phyloP scores from a whole-genome alignment of 1,140 invertebrate genomes.

The Schlechtendalia chinensis region DNA sequence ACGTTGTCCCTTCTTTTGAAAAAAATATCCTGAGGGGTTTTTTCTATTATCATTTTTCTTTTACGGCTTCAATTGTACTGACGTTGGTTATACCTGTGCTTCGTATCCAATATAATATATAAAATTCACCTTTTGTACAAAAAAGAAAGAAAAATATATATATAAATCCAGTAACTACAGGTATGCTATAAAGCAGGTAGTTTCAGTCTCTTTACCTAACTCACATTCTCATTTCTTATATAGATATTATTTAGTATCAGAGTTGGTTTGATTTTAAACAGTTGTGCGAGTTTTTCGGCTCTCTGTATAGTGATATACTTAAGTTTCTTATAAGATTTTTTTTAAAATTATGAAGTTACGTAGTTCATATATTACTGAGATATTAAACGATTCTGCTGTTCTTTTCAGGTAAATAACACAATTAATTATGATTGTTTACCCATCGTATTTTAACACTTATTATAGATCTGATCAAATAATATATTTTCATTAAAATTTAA shows the following conservation, averaged over 20 bases:
- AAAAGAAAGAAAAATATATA: not conserved
- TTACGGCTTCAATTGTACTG: not conserved
- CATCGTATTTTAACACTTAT: not conserved
- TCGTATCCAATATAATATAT: not conserved
- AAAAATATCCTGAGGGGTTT: not conserved
- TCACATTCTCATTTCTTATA: not conserved
- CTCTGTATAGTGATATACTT: not conserved
- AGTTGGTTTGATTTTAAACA: not conserved
- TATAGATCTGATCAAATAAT: not conserved
- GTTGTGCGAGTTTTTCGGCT: not conserved
- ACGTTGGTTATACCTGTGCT: not conserved
- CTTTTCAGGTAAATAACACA: constrained; percentile 21
- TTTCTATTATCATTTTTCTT: constrained; percentile 31
- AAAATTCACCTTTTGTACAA: constrained; percentile 41
- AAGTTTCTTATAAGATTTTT: not conserved
- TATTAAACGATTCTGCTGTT: not conserved
- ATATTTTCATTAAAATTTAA: not conserved
- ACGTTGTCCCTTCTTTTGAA: constrained; percentile 35
- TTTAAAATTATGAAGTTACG: constrained; percentile 19
- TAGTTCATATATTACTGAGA: not conserved
- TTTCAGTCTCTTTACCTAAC: not conserved
- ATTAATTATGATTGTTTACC: not conserved
- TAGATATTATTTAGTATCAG: constrained; percentile 1
- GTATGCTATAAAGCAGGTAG: constrained; percentile 28
- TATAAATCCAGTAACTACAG: constrained; percentile 16